Conservation (phyloP, 2,888 invertebrate species). For the Philhelius pedissequus region DNA sequence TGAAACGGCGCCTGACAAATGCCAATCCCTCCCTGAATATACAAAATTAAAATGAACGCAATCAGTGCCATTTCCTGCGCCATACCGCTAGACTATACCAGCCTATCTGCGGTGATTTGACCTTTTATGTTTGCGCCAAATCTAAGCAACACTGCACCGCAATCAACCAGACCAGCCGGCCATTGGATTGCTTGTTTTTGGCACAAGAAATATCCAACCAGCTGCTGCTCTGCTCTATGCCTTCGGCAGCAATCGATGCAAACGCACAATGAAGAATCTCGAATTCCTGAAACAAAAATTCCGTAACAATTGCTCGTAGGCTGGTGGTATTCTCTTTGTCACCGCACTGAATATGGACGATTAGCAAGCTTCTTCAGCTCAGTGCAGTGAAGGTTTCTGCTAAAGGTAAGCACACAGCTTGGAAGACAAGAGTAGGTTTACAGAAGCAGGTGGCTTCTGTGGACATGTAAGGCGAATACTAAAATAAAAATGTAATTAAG, state of each 20-base stretch:
- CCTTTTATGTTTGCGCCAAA: slow-evolving; percentile 65
- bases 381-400: slow-evolving; percentile 8
- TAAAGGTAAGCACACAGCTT: background rate
- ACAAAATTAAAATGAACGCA: background rate
- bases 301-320: slow-evolving; percentile 57
- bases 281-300: slow-evolving; percentile 53
- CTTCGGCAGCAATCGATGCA: slow-evolving; percentile 32
- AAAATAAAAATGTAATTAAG: slow-evolving; percentile 36
- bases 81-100: background rate
- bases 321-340: slow-evolving; percentile 49
- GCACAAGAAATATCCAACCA: slow-evolving; percentile 31
- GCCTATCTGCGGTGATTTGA: slow-evolving; percentile 50
- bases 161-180: background rate
- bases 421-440: background rate
- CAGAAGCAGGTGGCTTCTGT: slow-evolving; percentile 37
- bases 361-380: background rate
- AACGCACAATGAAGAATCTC: slow-evolving; percentile 47
- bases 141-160: slow-evolving; percentile 29
- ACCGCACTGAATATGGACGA: slow-evolving; percentile 5
- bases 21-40: background rate
- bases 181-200: slow-evolving; percentile 33
- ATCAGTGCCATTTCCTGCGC: background rate
- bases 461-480: background rate
- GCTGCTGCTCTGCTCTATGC: slow-evolving; percentile 8
- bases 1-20: background rate